Base-by-base conservation (phyloP, 2,888 invertebrate genomes). In the Sphecodes monilicornis region DNA sequence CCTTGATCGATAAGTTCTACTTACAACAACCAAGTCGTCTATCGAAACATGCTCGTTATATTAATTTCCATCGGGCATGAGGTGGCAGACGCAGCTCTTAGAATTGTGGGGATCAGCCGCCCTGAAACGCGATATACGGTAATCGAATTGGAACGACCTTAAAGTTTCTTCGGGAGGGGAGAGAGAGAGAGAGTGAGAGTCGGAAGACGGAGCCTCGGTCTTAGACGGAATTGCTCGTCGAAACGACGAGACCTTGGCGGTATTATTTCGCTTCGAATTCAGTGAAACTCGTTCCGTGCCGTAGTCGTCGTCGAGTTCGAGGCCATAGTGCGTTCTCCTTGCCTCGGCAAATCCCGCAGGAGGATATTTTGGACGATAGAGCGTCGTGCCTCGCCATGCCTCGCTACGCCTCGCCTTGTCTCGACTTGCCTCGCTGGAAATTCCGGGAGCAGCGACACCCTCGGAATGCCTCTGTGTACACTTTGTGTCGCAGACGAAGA, bases 231-330 rank as follows among this genome's bases (percentile, higher is more conserved):
- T 84, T 66, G 84, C 71, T 71, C 64, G 74, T 70, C 22, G 84
- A 66, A 71, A 84, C 74, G 78, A 66, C 46, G 75, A 43, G 69
- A 78, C 70, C 74, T 70, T 66, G 76, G 73, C 46, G 80, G 81
- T 72, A 82, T 80, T 78, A 76, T 85, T 86, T 84, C 69, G 68
- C 84, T 81, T 60, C 76, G 68, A 79, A 88, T 87, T 88, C 89
- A 83, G 74, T 71, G 82, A 85, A 82, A 88, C 81, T 88, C 88
- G 85, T 88, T 88, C 80, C 78, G 85, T 76, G 54, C 81, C 80
- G 79, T 81, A 82, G 43, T 78, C 39, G 70, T 74, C 80, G 71
- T 57, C 76, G 85, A 85, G 86, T 78, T 78, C 77, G 70, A 54
- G 50, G n/a, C 68, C 64, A 76, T 60, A 79, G 70, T 66, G 43